Percentiles rank a stretch among this genome's conserved stretches.
Conservation (phyloP, 2,113 vertebrate genomes). For the Pseudorectes ferrugineus region DNA sequence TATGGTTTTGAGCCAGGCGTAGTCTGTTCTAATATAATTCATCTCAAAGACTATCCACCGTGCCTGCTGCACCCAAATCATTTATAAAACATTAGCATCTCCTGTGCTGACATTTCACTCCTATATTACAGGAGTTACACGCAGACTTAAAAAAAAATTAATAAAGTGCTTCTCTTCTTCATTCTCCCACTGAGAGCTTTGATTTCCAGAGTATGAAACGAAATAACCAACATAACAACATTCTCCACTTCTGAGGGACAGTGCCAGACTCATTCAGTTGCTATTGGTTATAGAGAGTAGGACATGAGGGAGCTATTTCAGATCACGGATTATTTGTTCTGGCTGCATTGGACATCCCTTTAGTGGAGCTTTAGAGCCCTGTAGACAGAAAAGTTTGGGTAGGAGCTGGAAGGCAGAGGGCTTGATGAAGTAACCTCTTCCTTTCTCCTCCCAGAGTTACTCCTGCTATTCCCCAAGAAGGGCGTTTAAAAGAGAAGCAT, state of each 20-base stretch:
- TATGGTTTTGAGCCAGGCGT: constrained; percentile 35
- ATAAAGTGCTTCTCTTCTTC: constrained; percentile 73
- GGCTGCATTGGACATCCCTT: constrained; percentile 46
- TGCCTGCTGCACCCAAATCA: constrained; percentile 45
- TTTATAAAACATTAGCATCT: constrained; percentile 70
- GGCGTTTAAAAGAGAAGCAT: background rate
- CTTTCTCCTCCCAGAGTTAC: background rate
- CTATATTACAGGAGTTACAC: constrained; percentile 56
- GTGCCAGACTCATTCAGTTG: constrained; percentile 33
- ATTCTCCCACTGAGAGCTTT: constrained; percentile 71
- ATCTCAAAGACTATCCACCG: constrained; percentile 35
- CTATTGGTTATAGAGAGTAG: constrained; percentile 49
- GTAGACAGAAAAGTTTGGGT: constrained; percentile 18
- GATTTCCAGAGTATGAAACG: constrained; percentile 64
- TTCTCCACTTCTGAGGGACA: constrained; percentile 62
- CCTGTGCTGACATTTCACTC: constrained; percentile 61
- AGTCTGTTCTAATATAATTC: constrained; percentile 54
- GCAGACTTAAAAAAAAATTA: constrained; percentile 67
- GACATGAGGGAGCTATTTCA: constrained; percentile 7
- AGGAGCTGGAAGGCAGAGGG: constrained; percentile 19
- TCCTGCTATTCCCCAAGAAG: background rate
- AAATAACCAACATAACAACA: constrained; percentile 71
- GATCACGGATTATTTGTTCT: constrained; percentile 50
- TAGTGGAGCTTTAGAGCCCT: constrained; percentile 44
- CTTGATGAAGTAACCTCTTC: constrained; percentile 32